phyloP scores from a whole-genome alignment of 2,113 vertebrate species.

The Rhabdomys dilectus region DNA sequence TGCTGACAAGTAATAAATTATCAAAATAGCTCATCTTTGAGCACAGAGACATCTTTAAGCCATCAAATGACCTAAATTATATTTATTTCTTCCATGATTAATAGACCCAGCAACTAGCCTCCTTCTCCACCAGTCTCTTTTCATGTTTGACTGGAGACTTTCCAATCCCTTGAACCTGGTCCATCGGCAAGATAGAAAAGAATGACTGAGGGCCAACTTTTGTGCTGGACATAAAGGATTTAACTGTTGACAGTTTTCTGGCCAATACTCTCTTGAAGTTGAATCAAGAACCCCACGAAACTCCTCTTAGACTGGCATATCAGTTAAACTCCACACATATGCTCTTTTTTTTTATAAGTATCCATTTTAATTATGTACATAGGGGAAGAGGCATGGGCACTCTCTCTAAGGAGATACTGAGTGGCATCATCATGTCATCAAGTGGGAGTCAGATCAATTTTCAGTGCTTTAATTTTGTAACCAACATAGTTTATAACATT shows the following conservation, averaged over 20 bases:
- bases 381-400: not conserved
- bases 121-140: not conserved
- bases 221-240: not conserved
- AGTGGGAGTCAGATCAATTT: not conserved
- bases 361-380: not conserved
- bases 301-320: not conserved
- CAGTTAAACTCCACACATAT: not conserved
- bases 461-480: not conserved
- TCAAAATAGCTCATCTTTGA: conserved; percentile 24
- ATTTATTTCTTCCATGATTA: not conserved
- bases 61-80: not conserved
- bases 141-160: not conserved
- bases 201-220: not conserved
- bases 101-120: not conserved
- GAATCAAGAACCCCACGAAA: not conserved
- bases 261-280: not conserved
- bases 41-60: conserved; percentile 41
- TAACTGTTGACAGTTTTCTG: not conserved
- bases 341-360: not conserved
- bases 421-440: not conserved
- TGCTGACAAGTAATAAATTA: conserved; percentile 28
- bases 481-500: not conserved
- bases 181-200: not conserved
- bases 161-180: not conserved
- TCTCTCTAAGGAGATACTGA: not conserved